Base-by-base conservation (phyloP, 2,113 vertebrate genomes). In the Ptilorrhoa leucosticta region DNA sequence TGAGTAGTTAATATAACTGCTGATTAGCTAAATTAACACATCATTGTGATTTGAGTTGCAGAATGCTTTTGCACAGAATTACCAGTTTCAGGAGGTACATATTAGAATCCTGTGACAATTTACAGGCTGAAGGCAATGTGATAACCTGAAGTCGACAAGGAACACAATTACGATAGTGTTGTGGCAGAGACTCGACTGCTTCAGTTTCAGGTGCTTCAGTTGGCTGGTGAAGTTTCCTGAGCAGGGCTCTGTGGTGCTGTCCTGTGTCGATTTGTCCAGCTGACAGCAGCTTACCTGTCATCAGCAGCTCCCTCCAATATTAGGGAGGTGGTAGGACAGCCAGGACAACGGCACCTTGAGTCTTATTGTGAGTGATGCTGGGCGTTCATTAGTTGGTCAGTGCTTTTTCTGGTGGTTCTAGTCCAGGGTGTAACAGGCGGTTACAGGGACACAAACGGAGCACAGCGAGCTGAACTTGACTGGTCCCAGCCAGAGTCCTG, bases 11-110 rank as follows among this genome's bases (percentile, higher is more conserved):
- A 72, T 89, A 53, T 65, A 88, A 78, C 45, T 94, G 50, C 80
- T 82, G 89, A 96, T 96, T 83, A 93, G 44, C 79, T 95, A 88
- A 82, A 84, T 93, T 50, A 89, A 51, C 68, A 76, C 45, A 60
- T 45, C 64, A 66, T 81, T 95, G 63, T 53, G 53, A 78, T 93
- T 90, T 93, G 72, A 88, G 37, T 11, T 89, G 57, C 63, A 70
- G 93, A 90, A 65, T 70, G 39, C 30, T 82, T 96, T 92, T 94
- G 56, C 60, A 61, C 64, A 83, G 75, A 96, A 94, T 69, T 87
- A 53, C 71, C 89, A 72, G 17, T 96, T 97, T 94, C 40, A 69
- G 79, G 48, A 60, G 78, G 57, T 83, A 42, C 9, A 2, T 78
- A 9, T 77, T 57, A 57, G 65, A 80, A 87, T 92, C 44, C 31